Conservation (phyloP, 2,113 vertebrate species). For the Chaetops frenatus region DNA sequence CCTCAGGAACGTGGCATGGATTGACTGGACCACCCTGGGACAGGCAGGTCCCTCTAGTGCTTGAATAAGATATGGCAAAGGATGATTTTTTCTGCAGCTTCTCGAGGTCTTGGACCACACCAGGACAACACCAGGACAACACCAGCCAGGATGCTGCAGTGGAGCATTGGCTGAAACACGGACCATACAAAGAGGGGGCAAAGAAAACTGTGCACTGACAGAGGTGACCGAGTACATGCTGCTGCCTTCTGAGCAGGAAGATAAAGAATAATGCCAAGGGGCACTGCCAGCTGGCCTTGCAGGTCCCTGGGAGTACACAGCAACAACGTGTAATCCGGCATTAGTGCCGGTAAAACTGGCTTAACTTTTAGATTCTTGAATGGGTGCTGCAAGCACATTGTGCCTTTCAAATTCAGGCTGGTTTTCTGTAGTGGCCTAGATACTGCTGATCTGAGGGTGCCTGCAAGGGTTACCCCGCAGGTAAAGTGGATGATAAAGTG, state of each 20-base stretch:
- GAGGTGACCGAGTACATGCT: not conserved
- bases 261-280: not conserved
- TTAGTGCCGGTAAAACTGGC: not conserved
- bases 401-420: not conserved
- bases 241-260: not conserved
- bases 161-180: not conserved
- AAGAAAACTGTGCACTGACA: not conserved
- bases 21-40: not conserved
- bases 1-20: not conserved
- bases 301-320: not conserved
- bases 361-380: not conserved
- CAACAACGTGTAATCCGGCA: not conserved
- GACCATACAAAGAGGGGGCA: not conserved
- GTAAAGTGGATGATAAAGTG: not conserved
- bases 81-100: not conserved
- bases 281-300: not conserved
- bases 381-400: not conserved
- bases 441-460: not conserved
- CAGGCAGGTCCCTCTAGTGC: not conserved
- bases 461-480: not conserved
- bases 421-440: not conserved
- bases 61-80: not conserved
- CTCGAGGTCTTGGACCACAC: not conserved
- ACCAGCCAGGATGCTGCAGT: not conserved
- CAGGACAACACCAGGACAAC: not conserved